These are phyloP conservation scores for Yponomeuta plumbellus DNA, from an alignment of 2,888 invertebrate genomes.

Conservation along the genomic window DNA sequence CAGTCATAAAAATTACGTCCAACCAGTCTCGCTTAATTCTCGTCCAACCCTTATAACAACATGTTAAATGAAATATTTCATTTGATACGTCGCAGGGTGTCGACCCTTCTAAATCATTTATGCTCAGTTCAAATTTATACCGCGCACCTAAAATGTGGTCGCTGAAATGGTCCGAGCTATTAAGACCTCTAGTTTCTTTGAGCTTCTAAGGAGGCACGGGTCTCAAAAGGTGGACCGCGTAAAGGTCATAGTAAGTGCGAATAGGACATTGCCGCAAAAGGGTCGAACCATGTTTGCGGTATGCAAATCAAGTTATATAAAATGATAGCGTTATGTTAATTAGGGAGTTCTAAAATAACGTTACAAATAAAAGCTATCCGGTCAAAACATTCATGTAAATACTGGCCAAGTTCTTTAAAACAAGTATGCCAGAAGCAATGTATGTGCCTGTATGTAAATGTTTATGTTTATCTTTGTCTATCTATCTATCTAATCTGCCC, in stretches of 20 bases:
- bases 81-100: conserved; percentile 6
- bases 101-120: conserved; percentile 17
- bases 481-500: no score
- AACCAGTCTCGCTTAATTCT: neutral
- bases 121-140: conserved; percentile 12
- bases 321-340: neutral
- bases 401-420: no score
- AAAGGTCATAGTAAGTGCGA: neutral
- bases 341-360: neutral
- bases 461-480: no score
- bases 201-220: neutral
- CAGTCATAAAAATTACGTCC: neutral
- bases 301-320: conserved; percentile 10
- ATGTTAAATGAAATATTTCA: conserved; percentile 17
- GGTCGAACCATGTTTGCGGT: conserved; percentile 11
- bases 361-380: no score
- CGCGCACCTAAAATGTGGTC: conserved; percentile 4
- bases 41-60: neutral
- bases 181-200: neutral
- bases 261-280: conserved; percentile 2
- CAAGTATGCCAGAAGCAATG: no score
- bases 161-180: neutral
- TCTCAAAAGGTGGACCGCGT: neutral
- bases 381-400: no score
- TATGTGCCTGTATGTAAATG: no score